Evolutionary conservation across 2,888 invertebrate species (phyloP), one percentile per base, ranked within the genome.

Genomic region (Meliscaeva auricollis): DNA sequence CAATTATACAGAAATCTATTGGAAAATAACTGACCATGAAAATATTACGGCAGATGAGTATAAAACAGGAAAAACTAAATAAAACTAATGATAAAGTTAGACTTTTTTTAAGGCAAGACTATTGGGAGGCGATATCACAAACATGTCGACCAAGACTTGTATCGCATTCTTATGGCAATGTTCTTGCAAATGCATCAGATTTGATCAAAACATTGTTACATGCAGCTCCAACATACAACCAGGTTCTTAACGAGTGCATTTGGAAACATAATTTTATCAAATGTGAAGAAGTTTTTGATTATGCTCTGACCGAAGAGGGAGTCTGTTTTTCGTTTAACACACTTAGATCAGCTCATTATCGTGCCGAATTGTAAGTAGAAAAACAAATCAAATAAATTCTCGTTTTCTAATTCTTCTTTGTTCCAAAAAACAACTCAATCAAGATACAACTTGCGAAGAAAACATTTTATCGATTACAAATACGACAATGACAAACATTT

Each of bases 311-410:
- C 0, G 22, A 60, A n/a, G 60, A 60, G 11, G 60, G 60, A 22
- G 13, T 60, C 8, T 60, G 60, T 22, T 60, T 3, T 22, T 38
- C 7, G n/a, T 60, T 41, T 22, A 60, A 60, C n/a, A 41, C 60
- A 3, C 3, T 60, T 1, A 41, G 20, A 4, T 41, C 60, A 41
- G 38, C 20, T 8, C 3, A 41, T 38, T 60, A 60, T 41, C 22
- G 22, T 0, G 22, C 38, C 0, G 60, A 60, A 60, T 20, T 41
- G 60, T 60, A 41, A 60, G 38, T 41, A 56, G 8, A 20, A 11
- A 20, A 11, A 48, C 2, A 22, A 8, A 20, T 3, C 2, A 9
- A 8, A 20, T 3, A 41, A 11, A 41, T 26, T 26, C 4, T 26
- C 4, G 2, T 26, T 26, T 3, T 26, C 26, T 26, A 26, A 26